phyloP scores from a whole-genome alignment of 1,140 invertebrate species.

The Scaptomyza hsui region DNA sequence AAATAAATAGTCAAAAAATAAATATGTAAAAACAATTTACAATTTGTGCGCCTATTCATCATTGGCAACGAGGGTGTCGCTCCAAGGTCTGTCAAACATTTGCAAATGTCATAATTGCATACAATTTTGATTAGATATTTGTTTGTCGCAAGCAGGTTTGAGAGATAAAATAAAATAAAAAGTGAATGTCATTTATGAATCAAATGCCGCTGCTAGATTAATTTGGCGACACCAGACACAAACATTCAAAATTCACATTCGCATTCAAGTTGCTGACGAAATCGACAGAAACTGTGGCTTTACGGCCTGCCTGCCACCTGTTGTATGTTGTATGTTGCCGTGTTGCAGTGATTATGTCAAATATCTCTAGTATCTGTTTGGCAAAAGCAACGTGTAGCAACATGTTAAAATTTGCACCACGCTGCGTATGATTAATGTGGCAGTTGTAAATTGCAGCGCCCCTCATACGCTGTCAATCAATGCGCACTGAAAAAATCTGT shows the following conservation, averaged over 20 bases:
- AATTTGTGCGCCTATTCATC: slow-evolving; percentile 42
- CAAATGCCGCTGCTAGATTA: slow-evolving; percentile 28
- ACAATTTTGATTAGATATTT: slow-evolving; percentile 44
- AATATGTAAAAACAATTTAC: slow-evolving; percentile 34
- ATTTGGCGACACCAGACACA: slow-evolving; percentile 42
- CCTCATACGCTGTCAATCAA: slow-evolving; percentile 41
- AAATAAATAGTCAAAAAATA: slow-evolving; percentile 20
- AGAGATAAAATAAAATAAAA: slow-evolving; percentile 21
- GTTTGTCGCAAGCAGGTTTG: slow-evolving; percentile 7
- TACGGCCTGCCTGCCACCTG: slow-evolving; percentile 41
- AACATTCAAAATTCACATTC: slow-evolving; percentile 20
- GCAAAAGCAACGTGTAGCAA: slow-evolving; percentile 21
- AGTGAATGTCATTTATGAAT: slow-evolving; percentile 52
- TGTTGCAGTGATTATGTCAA: slow-evolving; percentile 47
- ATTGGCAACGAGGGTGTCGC: slow-evolving; percentile 48
- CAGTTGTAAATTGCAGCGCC: slow-evolving; percentile 39
- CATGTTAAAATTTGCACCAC: slow-evolving; percentile 49
- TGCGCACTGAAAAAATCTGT: slow-evolving; percentile 29
- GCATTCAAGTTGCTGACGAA: slow-evolving; percentile 37
- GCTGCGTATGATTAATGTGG: slow-evolving; percentile 56
- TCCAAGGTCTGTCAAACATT: slow-evolving; percentile 42
- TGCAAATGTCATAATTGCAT: slow-evolving; percentile 53
- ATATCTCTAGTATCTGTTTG: slow-evolving; percentile 24
- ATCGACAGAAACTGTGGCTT: slow-evolving; percentile 49
- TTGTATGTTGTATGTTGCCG: too few species aligned